Conservation (phyloP, 2,888 invertebrate genomes). For the Ennomos fuscantarius region DNA sequence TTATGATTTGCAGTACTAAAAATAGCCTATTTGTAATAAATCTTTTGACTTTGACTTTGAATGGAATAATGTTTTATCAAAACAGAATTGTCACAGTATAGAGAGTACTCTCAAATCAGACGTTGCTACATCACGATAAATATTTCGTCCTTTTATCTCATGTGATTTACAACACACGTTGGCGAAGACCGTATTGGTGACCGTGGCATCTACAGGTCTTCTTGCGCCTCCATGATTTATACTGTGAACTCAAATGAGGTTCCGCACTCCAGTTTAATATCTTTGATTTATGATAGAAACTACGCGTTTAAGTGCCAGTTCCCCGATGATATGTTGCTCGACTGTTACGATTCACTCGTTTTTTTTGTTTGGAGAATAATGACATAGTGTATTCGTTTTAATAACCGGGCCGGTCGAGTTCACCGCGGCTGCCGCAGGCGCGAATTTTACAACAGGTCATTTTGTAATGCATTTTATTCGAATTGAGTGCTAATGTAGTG, state of each 20-base stretch:
- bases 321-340: constrained; percentile 80
- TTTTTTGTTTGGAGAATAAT: constrained; percentile 79
- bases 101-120: constrained; percentile 13
- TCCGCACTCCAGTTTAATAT: constrained; percentile 84
- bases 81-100: constrained; percentile 4
- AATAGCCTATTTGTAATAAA: no score
- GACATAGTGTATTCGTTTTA: constrained; percentile 80
- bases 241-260: constrained; percentile 84
- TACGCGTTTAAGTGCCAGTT: constrained; percentile 81
- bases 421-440: constrained; percentile 66
- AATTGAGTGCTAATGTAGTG: constrained; percentile 53
- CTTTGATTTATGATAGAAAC: constrained; percentile 85
- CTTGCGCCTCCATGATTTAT: constrained; percentile 81
- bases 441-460: constrained; percentile 71
- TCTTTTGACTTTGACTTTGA: no score
- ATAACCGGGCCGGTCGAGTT: constrained; percentile 66
- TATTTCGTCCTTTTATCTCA: constrained; percentile 58
- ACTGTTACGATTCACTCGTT: constrained; percentile 76
- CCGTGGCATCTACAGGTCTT: constrained; percentile 72
- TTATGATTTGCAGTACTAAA: no score
- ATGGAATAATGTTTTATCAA: not conserved
- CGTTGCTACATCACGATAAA: constrained; percentile 40
- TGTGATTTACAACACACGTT: constrained; percentile 69
- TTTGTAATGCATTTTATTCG: constrained; percentile 64
- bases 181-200: constrained; percentile 76